These are phyloP conservation scores for Eristalinus sepulchralis DNA, from an alignment of 2,888 invertebrate species.

Conservation along the genomic window DNA sequence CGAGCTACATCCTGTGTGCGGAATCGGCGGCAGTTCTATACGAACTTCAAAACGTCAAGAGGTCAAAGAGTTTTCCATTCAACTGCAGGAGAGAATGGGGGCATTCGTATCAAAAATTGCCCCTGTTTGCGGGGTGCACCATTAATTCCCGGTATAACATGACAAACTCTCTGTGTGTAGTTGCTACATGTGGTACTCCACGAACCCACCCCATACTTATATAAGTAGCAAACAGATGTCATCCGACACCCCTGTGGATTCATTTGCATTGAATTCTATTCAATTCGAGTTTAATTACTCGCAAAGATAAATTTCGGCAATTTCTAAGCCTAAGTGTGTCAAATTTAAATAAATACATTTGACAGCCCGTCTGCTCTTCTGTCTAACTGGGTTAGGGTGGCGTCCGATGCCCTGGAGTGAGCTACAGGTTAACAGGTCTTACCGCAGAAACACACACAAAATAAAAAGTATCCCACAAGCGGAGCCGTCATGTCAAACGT, in stretches of 20 bases:
- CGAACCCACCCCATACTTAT: slow-evolving; percentile 65
- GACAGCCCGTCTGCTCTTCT: slow-evolving; percentile 35
- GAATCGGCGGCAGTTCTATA: not conserved
- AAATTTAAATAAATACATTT: slow-evolving; percentile 63
- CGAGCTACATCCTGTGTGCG: not conserved
- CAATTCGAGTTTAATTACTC: slow-evolving; percentile 66
- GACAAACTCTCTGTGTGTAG: slow-evolving; percentile 42
- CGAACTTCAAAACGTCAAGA: slow-evolving; percentile 62
- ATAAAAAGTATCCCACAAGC: not conserved
- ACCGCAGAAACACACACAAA: slow-evolving; percentile 10
- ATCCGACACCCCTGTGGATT: slow-evolving; percentile 14
- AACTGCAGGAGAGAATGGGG: not conserved
- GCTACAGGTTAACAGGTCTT: slow-evolving; percentile 23
- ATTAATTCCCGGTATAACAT: slow-evolving; percentile 56
- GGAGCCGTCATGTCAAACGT: slow-evolving; percentile 45
- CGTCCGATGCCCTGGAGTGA: slow-evolving; percentile 26
- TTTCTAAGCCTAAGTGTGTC: slow-evolving; percentile 65
- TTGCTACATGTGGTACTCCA: slow-evolving; percentile 67
- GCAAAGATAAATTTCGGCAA: slow-evolving; percentile 54
- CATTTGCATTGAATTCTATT: slow-evolving; percentile 55
- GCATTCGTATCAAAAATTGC: not conserved
- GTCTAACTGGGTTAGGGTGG: slow-evolving; percentile 46
- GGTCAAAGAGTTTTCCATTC: slow-evolving; percentile 61
- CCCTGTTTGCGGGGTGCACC: not conserved
- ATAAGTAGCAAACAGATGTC: slow-evolving; percentile 60